Percentiles rank a stretch among this genome's conserved stretches.
Conservation (phyloP, 2,113 vertebrate genomes). For the Spheniscus mendiculus region DNA sequence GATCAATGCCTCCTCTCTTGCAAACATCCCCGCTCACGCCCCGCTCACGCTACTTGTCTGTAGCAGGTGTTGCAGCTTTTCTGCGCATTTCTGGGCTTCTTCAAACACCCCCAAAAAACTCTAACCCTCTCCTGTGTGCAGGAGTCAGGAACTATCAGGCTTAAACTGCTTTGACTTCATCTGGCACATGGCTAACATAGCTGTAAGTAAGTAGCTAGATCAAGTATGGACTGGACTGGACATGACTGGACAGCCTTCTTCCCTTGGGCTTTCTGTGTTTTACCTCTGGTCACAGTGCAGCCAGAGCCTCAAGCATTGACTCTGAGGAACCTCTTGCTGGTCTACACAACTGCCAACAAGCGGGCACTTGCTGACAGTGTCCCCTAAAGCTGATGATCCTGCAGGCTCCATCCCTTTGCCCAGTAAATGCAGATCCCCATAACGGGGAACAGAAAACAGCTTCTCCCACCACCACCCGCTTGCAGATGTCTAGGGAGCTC, state of each 20-base stretch:
- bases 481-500: neutral
- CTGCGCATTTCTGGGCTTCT: neutral
- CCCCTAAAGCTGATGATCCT: neutral
- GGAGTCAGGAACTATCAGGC: neutral
- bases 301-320: neutral
- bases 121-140: neutral
- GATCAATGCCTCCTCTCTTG: neutral
- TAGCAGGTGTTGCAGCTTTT: neutral
- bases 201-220: neutral
- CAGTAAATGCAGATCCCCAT: neutral
- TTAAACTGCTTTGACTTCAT: neutral
- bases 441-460: neutral
- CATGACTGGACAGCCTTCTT: neutral
- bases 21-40: neutral
- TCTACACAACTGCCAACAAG: neutral
- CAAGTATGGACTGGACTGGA: neutral
- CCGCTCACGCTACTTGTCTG: neutral
- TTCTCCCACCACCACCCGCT: fast-evolving
- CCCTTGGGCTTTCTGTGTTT: neutral
- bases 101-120: neutral
- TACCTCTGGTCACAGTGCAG: neutral
- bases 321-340: neutral
- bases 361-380: neutral
- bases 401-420: neutral
- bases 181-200: neutral